These are phyloP conservation scores for Microplitis manilae DNA, from an alignment of 2,888 invertebrate species.

Conservation along the genomic window DNA sequence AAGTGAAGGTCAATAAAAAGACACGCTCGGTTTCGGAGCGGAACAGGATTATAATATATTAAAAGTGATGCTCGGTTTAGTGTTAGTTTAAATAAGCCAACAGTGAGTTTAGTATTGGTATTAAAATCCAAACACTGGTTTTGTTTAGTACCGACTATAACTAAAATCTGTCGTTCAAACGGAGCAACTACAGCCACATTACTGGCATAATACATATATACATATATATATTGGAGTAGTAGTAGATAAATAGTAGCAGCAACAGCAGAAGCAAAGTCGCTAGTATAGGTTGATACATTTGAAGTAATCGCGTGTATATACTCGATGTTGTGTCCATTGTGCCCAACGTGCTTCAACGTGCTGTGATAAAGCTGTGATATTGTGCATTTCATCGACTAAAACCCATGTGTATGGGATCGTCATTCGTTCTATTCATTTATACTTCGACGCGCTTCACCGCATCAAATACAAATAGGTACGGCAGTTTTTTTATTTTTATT, in stretches of 20 bases:
- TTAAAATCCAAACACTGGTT: not conserved
- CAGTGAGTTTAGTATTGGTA: not conserved
- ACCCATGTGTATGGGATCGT: slow-evolving; percentile 10
- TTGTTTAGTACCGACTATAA: not conserved
- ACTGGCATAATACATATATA: not conserved
- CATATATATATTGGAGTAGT: not conserved
- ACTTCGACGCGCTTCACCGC: slow-evolving; percentile 6
- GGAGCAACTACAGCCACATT: not conserved
- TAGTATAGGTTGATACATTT: slow-evolving; percentile 8
- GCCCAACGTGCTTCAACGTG: slow-evolving; percentile 47
- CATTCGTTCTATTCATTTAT: not conserved
- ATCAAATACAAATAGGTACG: slow-evolving; percentile 35
- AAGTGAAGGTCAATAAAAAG: slow-evolving; percentile 13
- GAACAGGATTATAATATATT: not conserved
- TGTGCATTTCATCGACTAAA: slow-evolving; percentile 43
- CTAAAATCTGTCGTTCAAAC: not conserved
- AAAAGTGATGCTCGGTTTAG: not conserved
- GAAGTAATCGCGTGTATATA: slow-evolving; percentile 29
- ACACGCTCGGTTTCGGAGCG: not conserved
- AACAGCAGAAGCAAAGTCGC: not conserved
- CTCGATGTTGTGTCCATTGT: slow-evolving; percentile 38
- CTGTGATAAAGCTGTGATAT: slow-evolving; percentile 59
- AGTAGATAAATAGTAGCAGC: not conserved
- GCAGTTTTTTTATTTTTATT: slow-evolving; percentile 2
- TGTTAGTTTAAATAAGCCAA: not conserved